These are phyloP conservation scores for Macroteleia sp. DNA, from an alignment of 2,888 invertebrate species.

Conservation along the genomic window DNA sequence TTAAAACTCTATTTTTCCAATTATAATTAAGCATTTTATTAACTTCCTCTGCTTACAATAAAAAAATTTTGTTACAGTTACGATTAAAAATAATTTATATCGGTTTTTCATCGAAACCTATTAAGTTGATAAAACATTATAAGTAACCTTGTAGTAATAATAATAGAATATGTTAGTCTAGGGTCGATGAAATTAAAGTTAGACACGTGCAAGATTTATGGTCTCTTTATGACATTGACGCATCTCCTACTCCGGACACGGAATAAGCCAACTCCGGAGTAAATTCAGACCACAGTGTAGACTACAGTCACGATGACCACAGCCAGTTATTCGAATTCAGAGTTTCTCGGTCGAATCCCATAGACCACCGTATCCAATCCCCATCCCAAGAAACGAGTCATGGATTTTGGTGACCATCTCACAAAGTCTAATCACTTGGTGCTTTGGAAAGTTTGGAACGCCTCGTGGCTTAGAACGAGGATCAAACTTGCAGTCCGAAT, in stretches of 20 bases:
- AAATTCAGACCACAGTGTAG: slow-evolving; percentile 74
- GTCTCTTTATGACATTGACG: slow-evolving; percentile 79
- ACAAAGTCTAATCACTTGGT: slow-evolving; percentile 60
- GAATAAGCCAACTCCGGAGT: slow-evolving; percentile 73
- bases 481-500: slow-evolving; percentile 45
- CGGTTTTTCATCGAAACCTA: no score
- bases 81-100: no score
- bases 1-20: background rate
- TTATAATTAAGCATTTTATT: no score
- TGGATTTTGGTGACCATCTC: slow-evolving; percentile 55
- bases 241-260: slow-evolving; percentile 73
- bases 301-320: slow-evolving; percentile 74
- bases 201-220: slow-evolving; percentile 79
- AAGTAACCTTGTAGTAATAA: background rate
- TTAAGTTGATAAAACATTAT: no score
- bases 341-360: slow-evolving; percentile 73
- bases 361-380: slow-evolving; percentile 72
- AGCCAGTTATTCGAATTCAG: slow-evolving; percentile 67
- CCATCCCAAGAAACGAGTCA: slow-evolving; percentile 37
- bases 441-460: slow-evolving; percentile 54
- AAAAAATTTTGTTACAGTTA: no score
- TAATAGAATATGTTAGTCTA: slow-evolving; percentile 23
- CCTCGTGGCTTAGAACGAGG: slow-evolving; percentile 41
- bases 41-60: no score
- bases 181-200: slow-evolving; percentile 45